These are phyloP conservation scores for Peribatodes rhomboidaria DNA, from an alignment of 2,888 invertebrate genomes.

Conservation along the genomic window DNA sequence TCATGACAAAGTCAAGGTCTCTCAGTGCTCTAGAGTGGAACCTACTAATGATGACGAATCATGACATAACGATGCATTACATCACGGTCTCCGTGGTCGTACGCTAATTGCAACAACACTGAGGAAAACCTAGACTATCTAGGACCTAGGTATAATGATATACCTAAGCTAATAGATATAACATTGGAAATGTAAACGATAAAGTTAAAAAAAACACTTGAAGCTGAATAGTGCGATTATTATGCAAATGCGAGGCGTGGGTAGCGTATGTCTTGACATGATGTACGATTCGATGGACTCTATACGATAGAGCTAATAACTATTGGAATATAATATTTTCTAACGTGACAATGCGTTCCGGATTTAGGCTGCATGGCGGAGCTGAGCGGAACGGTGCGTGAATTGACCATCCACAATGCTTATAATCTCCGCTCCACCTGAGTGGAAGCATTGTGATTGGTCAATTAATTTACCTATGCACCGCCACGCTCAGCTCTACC, in stretches of 20 bases:
- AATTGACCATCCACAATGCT: too few species aligned
- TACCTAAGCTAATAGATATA: slow-evolving; percentile 33
- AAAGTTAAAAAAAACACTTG: slow-evolving; percentile 27
- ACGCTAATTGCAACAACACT: slow-evolving; percentile 33
- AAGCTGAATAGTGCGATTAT: slow-evolving; percentile 27
- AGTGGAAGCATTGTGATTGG: too few species aligned
- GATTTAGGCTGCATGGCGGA: too few species aligned
- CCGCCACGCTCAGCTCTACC: too few species aligned
- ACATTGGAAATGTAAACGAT: slow-evolving; percentile 24
- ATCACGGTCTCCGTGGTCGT: slow-evolving; percentile 40
- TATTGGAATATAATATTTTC: too few species aligned
- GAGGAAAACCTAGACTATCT: slow-evolving; percentile 15
- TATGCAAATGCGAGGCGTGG: slow-evolving; percentile 17
- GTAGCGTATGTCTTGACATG: too few species aligned
- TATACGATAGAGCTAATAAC: too few species aligned
- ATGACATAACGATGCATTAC: slow-evolving; percentile 41
- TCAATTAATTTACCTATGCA: too few species aligned
- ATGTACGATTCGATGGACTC: too few species aligned
- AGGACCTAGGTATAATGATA: slow-evolving; percentile 5
- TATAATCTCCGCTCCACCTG: too few species aligned
- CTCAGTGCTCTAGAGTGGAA: slow-evolving; percentile 42
- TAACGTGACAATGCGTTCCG: too few species aligned
- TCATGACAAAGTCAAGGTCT: slow-evolving; percentile 53
- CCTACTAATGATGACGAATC: slow-evolving; percentile 50
- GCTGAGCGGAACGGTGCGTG: too few species aligned